phyloP scores from a whole-genome alignment of 2,113 vertebrate genomes.

The Phocoena sinus region DNA sequence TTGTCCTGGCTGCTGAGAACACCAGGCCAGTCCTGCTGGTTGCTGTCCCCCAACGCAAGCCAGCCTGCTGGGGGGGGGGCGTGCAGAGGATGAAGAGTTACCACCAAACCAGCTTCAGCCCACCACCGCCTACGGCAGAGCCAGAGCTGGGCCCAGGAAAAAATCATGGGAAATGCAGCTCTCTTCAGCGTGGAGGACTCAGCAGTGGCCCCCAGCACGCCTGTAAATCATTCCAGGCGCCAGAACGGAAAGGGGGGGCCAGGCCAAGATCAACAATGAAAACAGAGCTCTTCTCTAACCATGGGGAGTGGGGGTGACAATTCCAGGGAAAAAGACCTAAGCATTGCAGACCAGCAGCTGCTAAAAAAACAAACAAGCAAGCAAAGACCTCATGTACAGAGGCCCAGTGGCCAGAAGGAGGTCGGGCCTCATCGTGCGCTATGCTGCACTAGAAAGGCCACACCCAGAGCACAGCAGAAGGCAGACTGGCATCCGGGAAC shows the following conservation, averaged over 20 bases:
- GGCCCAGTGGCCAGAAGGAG: not conserved
- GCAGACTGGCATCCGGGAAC: slow-evolving; percentile 36
- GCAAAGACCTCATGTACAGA: not conserved
- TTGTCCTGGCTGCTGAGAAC: slow-evolving; percentile 4
- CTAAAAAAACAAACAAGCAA: not conserved
- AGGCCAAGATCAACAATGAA: slow-evolving; percentile 23
- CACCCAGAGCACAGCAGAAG: slow-evolving; percentile 58
- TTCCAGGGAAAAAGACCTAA: not conserved
- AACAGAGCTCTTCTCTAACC: not conserved
- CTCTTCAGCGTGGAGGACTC: not conserved
- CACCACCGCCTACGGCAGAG: not conserved
- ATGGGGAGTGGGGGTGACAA: not conserved
- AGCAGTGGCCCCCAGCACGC: not conserved
- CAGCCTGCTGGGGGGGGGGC: not conserved
- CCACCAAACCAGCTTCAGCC: slow-evolving; percentile 33
- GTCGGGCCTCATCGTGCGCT: not conserved
- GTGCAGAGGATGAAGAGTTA: not conserved
- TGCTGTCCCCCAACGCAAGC: slow-evolving; percentile 7
- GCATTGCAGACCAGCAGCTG: not conserved
- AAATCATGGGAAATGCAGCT: not conserved
- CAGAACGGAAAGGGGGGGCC: not conserved
- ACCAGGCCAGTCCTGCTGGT: not conserved
- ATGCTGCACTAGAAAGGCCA: slow-evolving; percentile 54
- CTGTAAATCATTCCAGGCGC: not conserved
- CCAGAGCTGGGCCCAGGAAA: not conserved